Evolutionary conservation across 2,113 vertebrate genomes (phyloP).

Genomic region (Sphaerodactylus townsendi): DNA sequence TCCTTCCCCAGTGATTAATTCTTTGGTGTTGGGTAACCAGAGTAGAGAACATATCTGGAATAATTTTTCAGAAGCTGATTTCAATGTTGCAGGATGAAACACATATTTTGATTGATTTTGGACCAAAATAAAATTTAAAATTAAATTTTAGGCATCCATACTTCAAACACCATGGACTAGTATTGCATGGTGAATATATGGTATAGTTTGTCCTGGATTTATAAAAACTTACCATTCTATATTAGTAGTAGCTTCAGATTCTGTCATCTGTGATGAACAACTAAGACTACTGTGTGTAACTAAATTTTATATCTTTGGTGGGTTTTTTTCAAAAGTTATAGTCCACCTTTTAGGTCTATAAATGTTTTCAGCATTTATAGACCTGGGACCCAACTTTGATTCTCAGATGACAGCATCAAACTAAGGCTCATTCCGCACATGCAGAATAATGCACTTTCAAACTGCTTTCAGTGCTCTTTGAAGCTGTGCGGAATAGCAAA

Average conservation of each 20-base stretch:
- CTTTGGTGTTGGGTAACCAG: constrained; percentile 71
- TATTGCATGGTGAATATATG: no score
- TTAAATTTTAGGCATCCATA: not conserved
- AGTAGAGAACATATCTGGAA: constrained; percentile 80
- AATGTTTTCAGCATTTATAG: no score
- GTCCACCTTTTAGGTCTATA: no score
- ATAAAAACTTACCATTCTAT: no score
- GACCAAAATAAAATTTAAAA: not conserved
- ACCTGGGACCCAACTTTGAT: no score
- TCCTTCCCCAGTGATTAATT: constrained; percentile 75
- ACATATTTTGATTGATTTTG: not conserved
- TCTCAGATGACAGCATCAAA: no score
- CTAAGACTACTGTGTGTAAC: not conserved
- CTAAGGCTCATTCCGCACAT: no score
- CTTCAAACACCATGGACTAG: not conserved
- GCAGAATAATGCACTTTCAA: no score
- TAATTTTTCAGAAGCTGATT: constrained; percentile 20
- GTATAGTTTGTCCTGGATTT: no score
- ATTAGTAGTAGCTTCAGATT: not conserved
- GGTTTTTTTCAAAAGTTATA: no score
- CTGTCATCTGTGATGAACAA: not conserved
- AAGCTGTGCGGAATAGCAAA: no score
- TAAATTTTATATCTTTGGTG: not conserved
- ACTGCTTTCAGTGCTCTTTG: no score
- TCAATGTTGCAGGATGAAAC: constrained; percentile 15